Evolutionary conservation across 1,140 invertebrate genomes (phyloP), one percentile per base, ranked within the genome.

Genomic region (Ceratina calcarata): DNA sequence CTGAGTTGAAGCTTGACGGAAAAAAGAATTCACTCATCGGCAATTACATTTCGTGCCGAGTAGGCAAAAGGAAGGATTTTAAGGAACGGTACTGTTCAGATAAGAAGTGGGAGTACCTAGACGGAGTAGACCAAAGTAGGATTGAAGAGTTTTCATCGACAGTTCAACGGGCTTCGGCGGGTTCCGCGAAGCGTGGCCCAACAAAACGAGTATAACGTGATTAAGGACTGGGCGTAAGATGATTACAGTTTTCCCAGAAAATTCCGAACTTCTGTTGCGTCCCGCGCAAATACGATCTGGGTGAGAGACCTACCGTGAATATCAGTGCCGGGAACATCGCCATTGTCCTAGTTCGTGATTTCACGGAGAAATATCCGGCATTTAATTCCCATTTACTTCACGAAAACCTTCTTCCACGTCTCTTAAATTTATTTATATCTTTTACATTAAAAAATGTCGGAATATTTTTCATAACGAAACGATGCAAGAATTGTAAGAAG

Each of bases 121-220:
- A 51, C 65, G 65, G 45, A 67, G 51, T 22, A 18, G 45, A 51
- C 65, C 37, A 67, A 67, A 67, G 32, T 57, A 70, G 67, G 67
- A 70, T 70, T 20, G 51, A 45, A 18, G 55, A 55, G 51, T 53
- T 57, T 70, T 70, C 67, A n/a, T 58, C 53, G 67, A 37, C 22
- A 24, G 12, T 57, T 18, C 67, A 70, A 57, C 12, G 67, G 57
- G 57, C 51, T 32, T 57, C 8, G 37, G 1, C 13, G 67, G 15
- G 66, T 24, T 53, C 45, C 49, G 24, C 37, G 49, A 32, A 55
- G 16, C 49, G n/a, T 58, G 51, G 24, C n/a, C 67, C 18, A 70
- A 70, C 67, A 70, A 70, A 70, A 27, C 67, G 51, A 57, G 67
- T 70, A 57, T 45, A 68, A 70, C 18, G 24, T 70, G 67, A 70